A percentile compares a stretch with the other conserved stretches of the same genome.
Evolutionary conservation across 2,888 invertebrate species (phyloP).

Genomic region (Gisinianus flammeolus): DNA sequence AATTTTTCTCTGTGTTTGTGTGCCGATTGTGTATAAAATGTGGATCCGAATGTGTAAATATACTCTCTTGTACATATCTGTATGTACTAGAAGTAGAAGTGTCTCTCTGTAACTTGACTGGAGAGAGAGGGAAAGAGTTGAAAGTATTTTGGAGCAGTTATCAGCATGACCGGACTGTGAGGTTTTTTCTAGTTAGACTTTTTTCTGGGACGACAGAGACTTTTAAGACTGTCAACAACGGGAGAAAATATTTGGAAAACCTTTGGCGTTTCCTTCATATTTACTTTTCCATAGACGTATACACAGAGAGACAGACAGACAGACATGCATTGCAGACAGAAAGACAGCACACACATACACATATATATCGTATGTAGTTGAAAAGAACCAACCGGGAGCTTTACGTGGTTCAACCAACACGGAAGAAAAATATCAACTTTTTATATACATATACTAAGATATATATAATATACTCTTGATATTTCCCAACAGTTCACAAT

Average conservation of each 20-base stretch:
- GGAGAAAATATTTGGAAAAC: constrained; percentile 24
- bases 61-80: not conserved
- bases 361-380: not conserved
- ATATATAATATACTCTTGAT: too few species aligned
- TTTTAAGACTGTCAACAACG: constrained; percentile 24
- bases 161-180: constrained; percentile 16
- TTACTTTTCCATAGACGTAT: constrained; percentile 1
- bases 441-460: not conserved
- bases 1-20: not conserved
- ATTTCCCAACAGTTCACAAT: not conserved
- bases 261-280: constrained; percentile 23
- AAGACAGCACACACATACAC: not conserved
- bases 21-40: not conserved
- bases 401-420: constrained; percentile 10
- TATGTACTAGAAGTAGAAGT: not conserved
- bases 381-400: constrained; percentile 20
- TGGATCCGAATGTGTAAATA: not conserved
- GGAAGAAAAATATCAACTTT: constrained; percentile 3
- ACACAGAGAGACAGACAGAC: not conserved
- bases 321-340: not conserved
- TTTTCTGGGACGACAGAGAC: not conserved
- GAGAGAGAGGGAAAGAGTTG: not conserved
- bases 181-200: not conserved
- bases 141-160: constrained; percentile 1
- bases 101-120: too few species aligned